These are phyloP conservation scores for Drosophila niveifrons DNA, from an alignment of 2,888 invertebrate species.

Conservation along the genomic window DNA sequence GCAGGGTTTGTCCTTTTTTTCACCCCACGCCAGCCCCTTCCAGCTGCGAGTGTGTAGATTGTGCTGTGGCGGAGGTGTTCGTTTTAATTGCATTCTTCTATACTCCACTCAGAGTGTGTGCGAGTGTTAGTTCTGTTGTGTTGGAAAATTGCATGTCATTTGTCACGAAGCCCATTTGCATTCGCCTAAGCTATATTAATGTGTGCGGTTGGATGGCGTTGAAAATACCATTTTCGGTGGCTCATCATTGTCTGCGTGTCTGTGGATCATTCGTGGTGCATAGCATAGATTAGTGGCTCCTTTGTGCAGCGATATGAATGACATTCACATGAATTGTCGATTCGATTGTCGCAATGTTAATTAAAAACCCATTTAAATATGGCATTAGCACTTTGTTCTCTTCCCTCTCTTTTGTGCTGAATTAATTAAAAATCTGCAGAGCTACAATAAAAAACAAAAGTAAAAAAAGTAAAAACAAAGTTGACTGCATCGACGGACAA, in stretches of 20 bases:
- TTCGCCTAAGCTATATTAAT: constrained; percentile 78
- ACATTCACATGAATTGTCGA: constrained; percentile 4
- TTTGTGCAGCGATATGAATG: constrained; percentile 11
- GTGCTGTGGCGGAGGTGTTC: constrained; percentile 59
- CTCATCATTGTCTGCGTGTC: constrained; percentile 11
- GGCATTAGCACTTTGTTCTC: background rate
- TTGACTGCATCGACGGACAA: constrained; percentile 30
- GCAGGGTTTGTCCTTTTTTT: constrained; percentile 34
- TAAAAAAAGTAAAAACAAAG: constrained; percentile 1
- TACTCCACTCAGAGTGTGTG: background rate
- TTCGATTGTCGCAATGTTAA: constrained; percentile 12
- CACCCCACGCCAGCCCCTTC: constrained; percentile 25
- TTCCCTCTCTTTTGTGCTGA: background rate
- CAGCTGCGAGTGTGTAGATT: constrained; percentile 40
- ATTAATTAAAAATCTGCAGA: constrained; percentile 2
- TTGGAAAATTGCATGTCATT: constrained; percentile 77
- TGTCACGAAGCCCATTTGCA: constrained; percentile 74
- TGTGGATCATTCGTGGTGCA: background rate
- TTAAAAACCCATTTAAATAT: constrained; percentile 9
- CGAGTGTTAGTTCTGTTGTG: constrained; percentile 39
- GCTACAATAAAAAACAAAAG: background rate
- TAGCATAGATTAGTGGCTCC: constrained; percentile 4
- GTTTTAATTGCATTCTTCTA: constrained; percentile 73
- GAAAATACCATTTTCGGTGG: constrained; percentile 19
- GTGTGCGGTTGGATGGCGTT: constrained; percentile 52